Evolutionary conservation across 2,113 vertebrate genomes (phyloP).

Genomic region (Hipposideros armiger): DNA sequence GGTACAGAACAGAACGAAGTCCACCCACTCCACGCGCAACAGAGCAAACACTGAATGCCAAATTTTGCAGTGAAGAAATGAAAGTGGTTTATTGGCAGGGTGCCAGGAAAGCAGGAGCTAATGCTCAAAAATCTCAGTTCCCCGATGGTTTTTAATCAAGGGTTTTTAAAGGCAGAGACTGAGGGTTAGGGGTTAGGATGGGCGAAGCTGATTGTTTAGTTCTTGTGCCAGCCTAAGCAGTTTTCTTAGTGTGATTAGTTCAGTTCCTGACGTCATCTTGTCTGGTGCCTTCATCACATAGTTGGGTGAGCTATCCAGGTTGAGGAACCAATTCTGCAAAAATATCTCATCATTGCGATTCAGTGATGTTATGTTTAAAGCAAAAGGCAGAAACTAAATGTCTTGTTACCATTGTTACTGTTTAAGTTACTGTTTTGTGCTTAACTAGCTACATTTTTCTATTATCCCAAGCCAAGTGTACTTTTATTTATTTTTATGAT

Average conservation of each 20-base stretch:
- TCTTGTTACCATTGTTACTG: neutral
- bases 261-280: neutral
- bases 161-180: neutral
- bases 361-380: neutral
- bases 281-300: neutral
- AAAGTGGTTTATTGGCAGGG: no score
- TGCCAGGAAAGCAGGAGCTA: no score
- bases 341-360: neutral
- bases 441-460: neutral
- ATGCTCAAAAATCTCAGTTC: neutral
- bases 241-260: neutral
- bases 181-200: neutral
- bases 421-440: no score
- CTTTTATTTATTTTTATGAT: no score
- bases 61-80: no score
- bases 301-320: neutral
- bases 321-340: neutral
- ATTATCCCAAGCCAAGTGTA: neutral
- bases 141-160: neutral
- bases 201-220: neutral
- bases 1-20: no score
- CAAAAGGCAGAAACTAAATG: neutral
- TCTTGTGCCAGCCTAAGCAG: neutral
- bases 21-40: no score
- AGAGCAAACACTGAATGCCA: no score